phyloP scores from a whole-genome alignment of 2,113 vertebrate genomes.

The Hydrolagus affinis region DNA sequence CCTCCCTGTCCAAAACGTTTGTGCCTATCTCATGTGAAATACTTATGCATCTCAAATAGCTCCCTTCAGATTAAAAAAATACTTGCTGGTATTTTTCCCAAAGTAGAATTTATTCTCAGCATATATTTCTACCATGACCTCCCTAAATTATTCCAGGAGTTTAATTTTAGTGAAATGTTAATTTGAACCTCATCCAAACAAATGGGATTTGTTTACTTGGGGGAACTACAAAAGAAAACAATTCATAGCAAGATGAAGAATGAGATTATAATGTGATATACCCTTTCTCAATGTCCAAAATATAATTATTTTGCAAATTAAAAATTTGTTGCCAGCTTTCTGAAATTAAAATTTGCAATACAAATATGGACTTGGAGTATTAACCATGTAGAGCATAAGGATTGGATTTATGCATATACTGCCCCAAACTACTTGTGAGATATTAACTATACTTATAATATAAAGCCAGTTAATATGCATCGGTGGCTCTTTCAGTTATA shows the following conservation, averaged over 20 bases:
- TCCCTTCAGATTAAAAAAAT: slow-evolving; percentile 27
- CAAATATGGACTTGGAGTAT: not conserved
- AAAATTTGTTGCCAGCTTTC: slow-evolving; percentile 17
- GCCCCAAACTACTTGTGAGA: not conserved
- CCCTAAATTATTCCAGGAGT: not conserved
- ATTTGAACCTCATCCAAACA: slow-evolving; percentile 19
- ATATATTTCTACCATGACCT: not conserved
- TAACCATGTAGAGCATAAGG: not conserved
- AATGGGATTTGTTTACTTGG: slow-evolving; percentile 26
- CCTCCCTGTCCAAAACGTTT: slow-evolving; percentile 8
- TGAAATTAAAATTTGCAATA: slow-evolving; percentile 20
- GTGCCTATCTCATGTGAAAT: not conserved
- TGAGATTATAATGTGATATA: slow-evolving; percentile 24
- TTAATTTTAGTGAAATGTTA: slow-evolving; percentile 8
- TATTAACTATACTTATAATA: not conserved
- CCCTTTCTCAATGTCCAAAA: slow-evolving; percentile 11
- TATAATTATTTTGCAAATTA: slow-evolving; percentile 22
- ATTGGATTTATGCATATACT: not conserved
- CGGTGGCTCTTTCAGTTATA: too few species aligned
- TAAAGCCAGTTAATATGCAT: not conserved
- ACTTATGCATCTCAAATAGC: not conserved
- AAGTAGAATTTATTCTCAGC: not conserved
- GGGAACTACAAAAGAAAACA: slow-evolving; percentile 11
- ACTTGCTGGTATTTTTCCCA: slow-evolving; percentile 18
- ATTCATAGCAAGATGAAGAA: slow-evolving; percentile 17